Base-by-base conservation (phyloP, 2,113 vertebrate species). In the Lichenostomus cassidix region DNA sequence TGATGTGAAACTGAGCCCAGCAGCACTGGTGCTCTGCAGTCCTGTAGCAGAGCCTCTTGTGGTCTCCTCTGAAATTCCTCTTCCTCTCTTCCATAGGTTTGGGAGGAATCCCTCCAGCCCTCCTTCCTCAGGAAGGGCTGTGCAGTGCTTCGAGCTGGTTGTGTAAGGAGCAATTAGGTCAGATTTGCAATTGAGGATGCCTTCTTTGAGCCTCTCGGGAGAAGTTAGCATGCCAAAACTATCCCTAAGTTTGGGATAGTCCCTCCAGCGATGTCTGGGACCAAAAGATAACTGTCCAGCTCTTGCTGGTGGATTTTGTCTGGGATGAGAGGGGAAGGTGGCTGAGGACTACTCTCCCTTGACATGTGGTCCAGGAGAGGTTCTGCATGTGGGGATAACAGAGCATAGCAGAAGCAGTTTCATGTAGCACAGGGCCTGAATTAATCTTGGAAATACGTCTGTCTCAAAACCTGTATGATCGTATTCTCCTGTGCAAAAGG, bases 31-130 rank as follows among this genome's bases (percentile, higher is more conserved):
- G 52, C 23, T 86, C 90, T 44, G 39, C 35, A 46, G 22, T 37
- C 63, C 74, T 47, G 0, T 8, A 1, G 62, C n/a, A 1, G 44
- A 46, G 44, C 18, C 44, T 46, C 22, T 22, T 0, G 9, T 46
- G 9, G 0, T 25, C 28, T 56, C 20, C 33, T 49, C 37, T 88
- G 84, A 56, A 73, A 49, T 35, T 6, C 27, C 25, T 33, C 33
- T 81, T 44, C 9, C 41, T n/a, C 22, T 59, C 53, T 22, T n/a
- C 35, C 4, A 0, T 1, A 46, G 68, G 52, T 15, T 74, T 5
- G 22, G 20, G 19, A 41, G 15, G 46, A 52, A 50, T 42, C 0
- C 0, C 37, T 35, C 16, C 63, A 83, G 24, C 59, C 35, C 44
- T 29, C 24, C 37, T 74, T 15, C 31, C 24, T 17, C 7, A 2